phyloP scores from a whole-genome alignment of 30 jellyfish, hydroid and myxozoan genomes.

The Aurelia aurita region DNA sequence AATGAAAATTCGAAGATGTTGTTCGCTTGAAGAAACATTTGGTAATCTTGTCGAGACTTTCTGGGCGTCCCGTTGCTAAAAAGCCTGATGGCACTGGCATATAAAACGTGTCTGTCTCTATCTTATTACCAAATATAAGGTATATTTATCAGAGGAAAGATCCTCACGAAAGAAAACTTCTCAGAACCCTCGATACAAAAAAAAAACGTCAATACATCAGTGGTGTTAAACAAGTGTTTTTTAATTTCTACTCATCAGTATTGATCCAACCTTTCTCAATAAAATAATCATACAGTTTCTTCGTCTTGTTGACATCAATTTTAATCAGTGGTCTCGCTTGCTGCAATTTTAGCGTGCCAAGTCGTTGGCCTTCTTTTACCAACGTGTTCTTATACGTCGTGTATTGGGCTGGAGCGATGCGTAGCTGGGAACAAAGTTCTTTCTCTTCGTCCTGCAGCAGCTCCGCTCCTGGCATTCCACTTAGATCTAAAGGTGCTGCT shows the following conservation, averaged over 20 bases:
- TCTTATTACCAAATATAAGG: no score
- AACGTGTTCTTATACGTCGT: slow-evolving; percentile 64
- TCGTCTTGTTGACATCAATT: slow-evolving; percentile 93
- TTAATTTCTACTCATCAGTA: background rate
- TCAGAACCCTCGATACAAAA: no score
- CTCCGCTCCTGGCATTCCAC: slow-evolving; percentile 86
- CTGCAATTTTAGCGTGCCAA: slow-evolving; percentile 67
- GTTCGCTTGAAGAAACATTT: no score
- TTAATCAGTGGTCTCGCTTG: slow-evolving; percentile 88
- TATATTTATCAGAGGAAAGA: no score
- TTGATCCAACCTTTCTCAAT: slow-evolving; percentile 84
- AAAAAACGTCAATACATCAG: no score
- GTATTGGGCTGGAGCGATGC: slow-evolving; percentile 78
- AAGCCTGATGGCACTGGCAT: no score
- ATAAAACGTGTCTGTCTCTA: no score
- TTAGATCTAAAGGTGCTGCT: slow-evolving; percentile 80
- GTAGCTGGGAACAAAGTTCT: slow-evolving; percentile 81
- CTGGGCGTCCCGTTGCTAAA: no score
- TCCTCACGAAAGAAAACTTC: no score
- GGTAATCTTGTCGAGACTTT: no score
- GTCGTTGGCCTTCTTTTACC: slow-evolving; percentile 67
- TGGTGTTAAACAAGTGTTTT: no score
- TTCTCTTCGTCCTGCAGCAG: slow-evolving; percentile 79
- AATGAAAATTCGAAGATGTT: no score
- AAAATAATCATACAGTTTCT: slow-evolving; percentile 77